A percentile compares a stretch with the other conserved stretches of the same genome.
Conservation (phyloP, 2,113 vertebrate genomes). For the Herpetotheres cachinnans region DNA sequence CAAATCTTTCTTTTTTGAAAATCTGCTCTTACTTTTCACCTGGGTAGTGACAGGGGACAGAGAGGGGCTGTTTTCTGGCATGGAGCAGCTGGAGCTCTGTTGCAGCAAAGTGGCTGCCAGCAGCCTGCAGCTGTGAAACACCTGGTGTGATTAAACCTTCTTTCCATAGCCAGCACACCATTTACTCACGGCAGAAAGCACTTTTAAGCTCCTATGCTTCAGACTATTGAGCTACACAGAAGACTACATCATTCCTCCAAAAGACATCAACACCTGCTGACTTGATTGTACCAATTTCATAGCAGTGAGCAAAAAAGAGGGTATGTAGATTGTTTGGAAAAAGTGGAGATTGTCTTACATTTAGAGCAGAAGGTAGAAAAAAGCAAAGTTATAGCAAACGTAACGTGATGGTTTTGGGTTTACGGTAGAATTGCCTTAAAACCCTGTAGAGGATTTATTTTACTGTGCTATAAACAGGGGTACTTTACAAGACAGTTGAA, state of each 20-base stretch:
- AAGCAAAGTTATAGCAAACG: background rate
- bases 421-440: background rate
- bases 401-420: background rate
- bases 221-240: background rate
- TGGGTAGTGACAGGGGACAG: accelerated
- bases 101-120: background rate
- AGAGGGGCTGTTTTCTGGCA: background rate
- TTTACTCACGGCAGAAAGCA: background rate
- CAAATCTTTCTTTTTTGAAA: background rate
- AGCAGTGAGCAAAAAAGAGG: background rate
- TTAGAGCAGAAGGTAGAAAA: background rate
- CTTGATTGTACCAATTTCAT: background rate
- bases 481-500: background rate
- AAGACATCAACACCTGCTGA: background rate
- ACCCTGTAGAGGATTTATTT: background rate
- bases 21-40: background rate
- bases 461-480: background rate
- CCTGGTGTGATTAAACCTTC: background rate
- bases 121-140: background rate
- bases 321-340: background rate
- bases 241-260: background rate
- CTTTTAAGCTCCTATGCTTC: background rate
- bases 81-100: accelerated
- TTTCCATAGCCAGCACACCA: background rate
- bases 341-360: background rate